These are phyloP conservation scores for Artibeus lituratus DNA, from an alignment of 2,797 vertebrate species.

Conservation along the genomic window DNA sequence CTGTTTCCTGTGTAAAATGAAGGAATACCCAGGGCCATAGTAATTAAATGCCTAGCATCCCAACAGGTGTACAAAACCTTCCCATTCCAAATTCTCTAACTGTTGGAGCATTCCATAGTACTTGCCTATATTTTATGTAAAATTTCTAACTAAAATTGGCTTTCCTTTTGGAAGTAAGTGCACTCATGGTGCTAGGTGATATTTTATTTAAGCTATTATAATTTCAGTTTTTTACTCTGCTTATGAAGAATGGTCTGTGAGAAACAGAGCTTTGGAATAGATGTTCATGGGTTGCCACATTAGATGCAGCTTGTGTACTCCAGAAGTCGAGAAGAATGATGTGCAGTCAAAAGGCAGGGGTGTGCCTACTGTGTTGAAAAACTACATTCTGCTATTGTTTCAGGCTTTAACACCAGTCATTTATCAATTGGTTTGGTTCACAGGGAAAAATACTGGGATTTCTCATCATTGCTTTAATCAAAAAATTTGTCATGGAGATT, in stretches of 20 bases:
- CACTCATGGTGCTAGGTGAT: background rate
- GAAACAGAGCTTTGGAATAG: background rate
- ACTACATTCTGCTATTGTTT: background rate
- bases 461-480: background rate
- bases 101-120: background rate
- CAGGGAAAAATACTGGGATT: background rate
- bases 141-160: background rate
- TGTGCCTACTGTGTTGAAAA: background rate
- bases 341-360: background rate
- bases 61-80: background rate
- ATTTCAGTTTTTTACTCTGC: background rate
- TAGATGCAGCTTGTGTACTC: background rate
- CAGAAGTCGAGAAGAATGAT: background rate
- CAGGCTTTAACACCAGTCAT: background rate
- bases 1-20: background rate
- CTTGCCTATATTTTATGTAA: background rate
- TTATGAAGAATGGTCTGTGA: background rate
- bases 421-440: background rate
- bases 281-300: background rate
- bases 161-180: conserved; percentile 16
- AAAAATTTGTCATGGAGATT: background rate
- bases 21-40: background rate
- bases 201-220: conserved; percentile 1
- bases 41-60: background rate
- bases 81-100: background rate